A percentile compares a stretch with the other conserved stretches of the same genome.
Evolutionary conservation across 2,113 vertebrate species (phyloP).

Genomic region (Anhinga rufa): DNA sequence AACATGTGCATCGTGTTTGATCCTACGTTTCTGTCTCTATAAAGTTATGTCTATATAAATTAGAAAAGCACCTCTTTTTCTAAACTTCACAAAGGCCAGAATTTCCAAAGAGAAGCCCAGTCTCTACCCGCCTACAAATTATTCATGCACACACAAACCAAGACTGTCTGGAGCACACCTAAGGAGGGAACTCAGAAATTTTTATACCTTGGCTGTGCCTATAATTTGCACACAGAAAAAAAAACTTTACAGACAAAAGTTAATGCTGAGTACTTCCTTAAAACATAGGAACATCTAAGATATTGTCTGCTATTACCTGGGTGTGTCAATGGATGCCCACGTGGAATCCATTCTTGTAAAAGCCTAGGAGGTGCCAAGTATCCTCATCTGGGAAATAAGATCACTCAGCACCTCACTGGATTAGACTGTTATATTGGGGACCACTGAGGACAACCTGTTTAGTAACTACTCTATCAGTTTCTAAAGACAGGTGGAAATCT

Average conservation of each 20-base stretch:
- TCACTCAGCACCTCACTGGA: neutral
- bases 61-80: neutral
- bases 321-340: neutral
- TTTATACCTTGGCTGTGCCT: neutral
- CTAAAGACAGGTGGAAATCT: neutral
- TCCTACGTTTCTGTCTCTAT: neutral
- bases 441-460: neutral
- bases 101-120: neutral
- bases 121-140: neutral
- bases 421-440: neutral
- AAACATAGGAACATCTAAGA: neutral
- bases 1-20: neutral
- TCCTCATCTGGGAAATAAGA: neutral
- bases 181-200: neutral
- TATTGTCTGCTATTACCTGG: neutral
- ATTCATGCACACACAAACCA: neutral
- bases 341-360: neutral
- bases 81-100: neutral
- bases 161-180: neutral
- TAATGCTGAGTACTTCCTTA: neutral
- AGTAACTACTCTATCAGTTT: neutral
- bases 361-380: neutral
- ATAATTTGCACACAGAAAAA: neutral
- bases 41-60: neutral
- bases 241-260: neutral